Evolutionary conservation across 2,113 vertebrate species (phyloP), one percentile per base, ranked within the genome.

Genomic region (Dendrocopos noguchii): DNA sequence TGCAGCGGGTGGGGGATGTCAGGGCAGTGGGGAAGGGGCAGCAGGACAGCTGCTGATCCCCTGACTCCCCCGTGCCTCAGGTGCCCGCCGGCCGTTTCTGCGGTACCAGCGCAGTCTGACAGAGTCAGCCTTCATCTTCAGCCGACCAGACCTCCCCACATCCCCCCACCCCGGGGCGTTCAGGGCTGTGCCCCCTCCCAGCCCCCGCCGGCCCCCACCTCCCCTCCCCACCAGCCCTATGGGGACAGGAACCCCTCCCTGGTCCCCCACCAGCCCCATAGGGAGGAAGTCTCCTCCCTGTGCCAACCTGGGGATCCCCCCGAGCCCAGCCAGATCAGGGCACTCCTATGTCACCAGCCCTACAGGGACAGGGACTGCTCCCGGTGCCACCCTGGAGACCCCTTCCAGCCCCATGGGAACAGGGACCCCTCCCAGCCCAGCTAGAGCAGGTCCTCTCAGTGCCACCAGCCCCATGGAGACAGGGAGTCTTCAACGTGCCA

Each of bases 51-150:
- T n/a, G 39, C 39, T 65, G 60, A 74, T 7, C 28, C 18, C 10
- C 28, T 22, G 12, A 15, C 10, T 1, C 22, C 19, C 11, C 5
- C 11, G 5, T 60, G 6, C 64, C 64, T 74, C 96, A 98, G 98
- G 97, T 64, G 97, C 97, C 21, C 92, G 81, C 88, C 97, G 96
- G 59, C 96, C 98, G 1, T 97, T 98, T 90, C 97, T 98, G 59
- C 97, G 98, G 81, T 98, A 98, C 97, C 98, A 98, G 93, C 98
- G 98, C 95, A 98, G 98, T 95, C 96, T 98, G 91, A 98, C 98
- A 14, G 98, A 98, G 91, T 98, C 98, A 0, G 98, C 98, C 57
- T 98, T 98, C 94, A 98, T 98, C 95, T 98, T 98, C 85, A 91
- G 97, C 34, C 97, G 93, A 79, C 93, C 97, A 7, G 97, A 98